Evolutionary conservation across 2,797 vertebrate species (phyloP).

Genomic region (Champsocephalus gunnari): DNA sequence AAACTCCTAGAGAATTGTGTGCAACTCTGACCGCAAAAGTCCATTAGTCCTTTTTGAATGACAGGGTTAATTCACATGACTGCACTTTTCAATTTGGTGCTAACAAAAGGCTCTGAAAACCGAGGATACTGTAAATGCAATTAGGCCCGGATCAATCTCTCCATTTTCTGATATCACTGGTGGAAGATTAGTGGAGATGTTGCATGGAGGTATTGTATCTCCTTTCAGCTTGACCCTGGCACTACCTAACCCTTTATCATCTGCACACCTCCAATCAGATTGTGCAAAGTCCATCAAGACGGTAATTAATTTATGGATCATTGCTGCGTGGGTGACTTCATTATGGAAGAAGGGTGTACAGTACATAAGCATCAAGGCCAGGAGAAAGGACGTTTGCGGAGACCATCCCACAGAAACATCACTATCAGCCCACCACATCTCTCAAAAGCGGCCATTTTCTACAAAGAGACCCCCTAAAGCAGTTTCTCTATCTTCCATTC

Average conservation of each 20-base stretch:
- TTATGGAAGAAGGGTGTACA: conserved; percentile 34
- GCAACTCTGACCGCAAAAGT: conserved; percentile 38
- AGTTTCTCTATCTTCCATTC: conserved; percentile 71
- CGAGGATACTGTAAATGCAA: conserved; percentile 61
- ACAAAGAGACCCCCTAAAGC: conserved; percentile 75
- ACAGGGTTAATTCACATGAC: conserved; percentile 60
- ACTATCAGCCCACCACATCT: conserved; percentile 70
- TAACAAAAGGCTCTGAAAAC: conserved; percentile 53
- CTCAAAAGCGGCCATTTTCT: conserved; percentile 77
- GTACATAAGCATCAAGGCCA: conserved; percentile 34
- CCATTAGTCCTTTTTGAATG: conserved; percentile 58
- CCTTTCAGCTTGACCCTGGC: conserved; percentile 34
- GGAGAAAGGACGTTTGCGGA: conserved; percentile 41
- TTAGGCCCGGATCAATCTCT: conserved; percentile 62
- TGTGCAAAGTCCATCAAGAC: conserved; percentile 64
- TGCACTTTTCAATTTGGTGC: conserved; percentile 59
- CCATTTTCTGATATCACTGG: conserved; percentile 63
- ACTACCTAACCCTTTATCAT: conserved; percentile 47
- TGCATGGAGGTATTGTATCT: conserved; percentile 39
- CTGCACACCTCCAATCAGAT: conserved; percentile 57
- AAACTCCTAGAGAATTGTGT: conserved; percentile 24
- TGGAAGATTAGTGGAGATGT: conserved; percentile 45
- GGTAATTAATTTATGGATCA: conserved; percentile 68
- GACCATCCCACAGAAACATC: conserved; percentile 57
- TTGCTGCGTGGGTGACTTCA: conserved; percentile 51